Base-by-base conservation (phyloP, 2,797 vertebrate species). In the Sebastes alutus region DNA sequence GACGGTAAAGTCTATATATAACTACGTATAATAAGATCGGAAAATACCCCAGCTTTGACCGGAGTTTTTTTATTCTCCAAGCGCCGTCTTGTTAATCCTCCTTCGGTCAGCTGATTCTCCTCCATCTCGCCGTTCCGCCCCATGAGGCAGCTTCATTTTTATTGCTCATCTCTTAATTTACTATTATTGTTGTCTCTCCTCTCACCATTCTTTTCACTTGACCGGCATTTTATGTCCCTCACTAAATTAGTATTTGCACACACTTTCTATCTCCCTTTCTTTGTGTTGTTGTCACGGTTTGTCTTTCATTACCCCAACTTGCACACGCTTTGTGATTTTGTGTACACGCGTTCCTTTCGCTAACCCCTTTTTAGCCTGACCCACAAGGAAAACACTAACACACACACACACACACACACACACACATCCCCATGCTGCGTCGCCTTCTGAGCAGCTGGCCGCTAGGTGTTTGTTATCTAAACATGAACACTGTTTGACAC, bases 141-240 rank as follows among this genome's bases (percentile, higher is more conserved):
- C 84, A 56, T 61, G 63, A 80, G 78, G 68, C 78, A 30, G 35
- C 77, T 66, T 84, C 58, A 55, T 38, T 71, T 80, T 80, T 76
- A 74, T 42, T 5, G 60, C 72, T 69, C 42, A 30, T 82, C 70
- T 75, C 56, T 78, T 80, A 73, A 74, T 83, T 85, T 74, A 71
- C 71, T 30, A 3, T 77, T 75, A 71, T 76, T 77, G 72, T 77
- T 88, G 64, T 82, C 65, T 12, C 25, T 20, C 46, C 59, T 65
- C 22, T 66, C 22, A 23, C 56, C 29, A 12, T 76, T 77, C 67
- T 76, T 67, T 73, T 69, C 62, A 82, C 74, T 84, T 72, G 30
- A 78, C 77, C 69, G 75, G 38, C 64, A 72, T 81, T 82, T 87
- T 69, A 78, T 72, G 71, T 61, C 18, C 49, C 56, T 55, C 27